Conservation (phyloP, 2,113 vertebrate species). For the Dromas ardeola region DNA sequence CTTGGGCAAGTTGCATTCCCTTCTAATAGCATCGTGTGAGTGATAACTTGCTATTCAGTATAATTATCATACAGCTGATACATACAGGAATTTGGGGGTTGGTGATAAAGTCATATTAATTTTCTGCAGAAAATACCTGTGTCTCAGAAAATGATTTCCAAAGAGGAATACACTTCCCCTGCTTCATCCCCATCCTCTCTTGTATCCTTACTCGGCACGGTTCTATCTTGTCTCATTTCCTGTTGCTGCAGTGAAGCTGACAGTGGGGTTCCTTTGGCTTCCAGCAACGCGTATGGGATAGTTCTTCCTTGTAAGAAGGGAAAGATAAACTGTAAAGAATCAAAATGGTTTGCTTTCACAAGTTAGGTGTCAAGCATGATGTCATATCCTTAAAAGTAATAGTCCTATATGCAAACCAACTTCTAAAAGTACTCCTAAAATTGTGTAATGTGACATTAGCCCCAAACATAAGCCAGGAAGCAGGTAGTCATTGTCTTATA, state of each 20-base stretch:
- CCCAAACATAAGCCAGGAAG: background rate
- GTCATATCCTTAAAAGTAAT: background rate
- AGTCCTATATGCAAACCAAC: background rate
- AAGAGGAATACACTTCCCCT: background rate
- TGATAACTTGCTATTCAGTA: background rate
- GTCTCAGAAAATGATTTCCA: background rate
- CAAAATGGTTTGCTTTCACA: background rate
- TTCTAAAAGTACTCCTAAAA: background rate
- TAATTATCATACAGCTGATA: background rate
- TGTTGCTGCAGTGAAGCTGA: background rate
- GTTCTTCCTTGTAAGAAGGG: background rate
- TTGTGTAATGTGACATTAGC: background rate
- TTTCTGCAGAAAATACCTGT: background rate
- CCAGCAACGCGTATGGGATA: background rate
- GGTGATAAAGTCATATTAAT: background rate
- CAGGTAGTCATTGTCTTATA: background rate
- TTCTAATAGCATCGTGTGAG: background rate
- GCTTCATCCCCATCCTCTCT: background rate
- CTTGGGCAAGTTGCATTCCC: background rate
- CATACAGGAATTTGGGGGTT: background rate
- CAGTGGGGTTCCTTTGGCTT: background rate
- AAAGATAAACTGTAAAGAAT: background rate
- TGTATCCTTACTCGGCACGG: background rate
- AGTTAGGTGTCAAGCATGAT: background rate
- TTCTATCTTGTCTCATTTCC: background rate